These are phyloP conservation scores for Herminia tarsipennalis DNA, from an alignment of 2,888 invertebrate genomes.

Conservation along the genomic window DNA sequence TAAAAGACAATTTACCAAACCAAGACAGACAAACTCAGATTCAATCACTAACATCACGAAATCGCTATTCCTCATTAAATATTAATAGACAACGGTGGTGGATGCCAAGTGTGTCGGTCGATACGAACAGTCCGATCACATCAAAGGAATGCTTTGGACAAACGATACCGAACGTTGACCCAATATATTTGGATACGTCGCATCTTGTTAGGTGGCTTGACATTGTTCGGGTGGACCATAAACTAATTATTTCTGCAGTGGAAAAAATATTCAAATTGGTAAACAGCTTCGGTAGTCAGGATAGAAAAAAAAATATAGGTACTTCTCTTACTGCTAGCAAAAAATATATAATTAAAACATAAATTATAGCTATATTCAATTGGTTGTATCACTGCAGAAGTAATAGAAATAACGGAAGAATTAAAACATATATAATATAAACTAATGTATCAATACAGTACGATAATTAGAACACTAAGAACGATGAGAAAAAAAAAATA, in stretches of 20 bases:
- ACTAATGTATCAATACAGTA: too few relatives aligned
- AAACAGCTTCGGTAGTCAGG: too few relatives aligned
- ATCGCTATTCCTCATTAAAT: conserved; percentile 36
- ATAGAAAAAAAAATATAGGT: too few relatives aligned
- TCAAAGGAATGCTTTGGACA: conserved; percentile 56
- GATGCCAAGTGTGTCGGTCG: conserved; percentile 70
- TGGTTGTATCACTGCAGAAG: too few relatives aligned
- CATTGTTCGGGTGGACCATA: neutral
- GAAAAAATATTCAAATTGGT: neutral
- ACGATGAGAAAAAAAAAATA: too few relatives aligned
- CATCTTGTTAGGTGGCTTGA: conserved; percentile 9
- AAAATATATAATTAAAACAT: too few relatives aligned
- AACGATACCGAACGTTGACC: conserved; percentile 58
- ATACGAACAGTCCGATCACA: conserved; percentile 41
- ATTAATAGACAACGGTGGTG: conserved; percentile 24
- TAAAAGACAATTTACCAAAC: neutral
- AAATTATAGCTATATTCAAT: too few relatives aligned
- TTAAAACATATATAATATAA: too few relatives aligned
- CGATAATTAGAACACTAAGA: too few relatives aligned
- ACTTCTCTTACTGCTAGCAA: too few relatives aligned
- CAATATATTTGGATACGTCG: conserved; percentile 32
- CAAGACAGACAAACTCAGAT: conserved; percentile 5
- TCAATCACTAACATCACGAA: conserved; percentile 16
- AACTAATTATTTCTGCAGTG: neutral
- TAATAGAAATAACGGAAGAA: too few relatives aligned